Evolutionary conservation across 2,797 vertebrate species (phyloP).

Genomic region (Okamejei kenojei): DNA sequence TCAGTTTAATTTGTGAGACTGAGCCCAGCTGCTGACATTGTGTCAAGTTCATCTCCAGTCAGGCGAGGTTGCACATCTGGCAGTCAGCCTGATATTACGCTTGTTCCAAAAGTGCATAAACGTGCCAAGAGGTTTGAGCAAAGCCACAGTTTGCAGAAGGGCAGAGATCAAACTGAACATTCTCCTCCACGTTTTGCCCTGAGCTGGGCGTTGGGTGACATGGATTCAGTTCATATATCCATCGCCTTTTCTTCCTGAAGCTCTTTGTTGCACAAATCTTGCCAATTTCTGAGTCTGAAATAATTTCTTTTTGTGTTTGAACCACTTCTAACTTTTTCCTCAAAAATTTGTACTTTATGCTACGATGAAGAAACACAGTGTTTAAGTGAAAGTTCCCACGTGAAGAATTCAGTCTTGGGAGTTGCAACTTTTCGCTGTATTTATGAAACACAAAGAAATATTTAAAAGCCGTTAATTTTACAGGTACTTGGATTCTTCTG

Average conservation of each 20-base stretch:
- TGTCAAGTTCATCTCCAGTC: neutral
- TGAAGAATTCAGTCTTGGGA: neutral
- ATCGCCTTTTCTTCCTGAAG: neutral
- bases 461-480: conserved; percentile 17
- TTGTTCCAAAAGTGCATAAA: neutral
- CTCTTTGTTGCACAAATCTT: neutral
- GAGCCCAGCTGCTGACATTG: neutral
- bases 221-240: neutral
- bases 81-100: neutral
- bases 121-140: too few relatives aligned
- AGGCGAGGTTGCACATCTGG: neutral
- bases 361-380: conserved; percentile 28
- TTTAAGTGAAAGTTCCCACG: neutral
- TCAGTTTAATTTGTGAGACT: neutral
- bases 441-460: conserved; percentile 28
- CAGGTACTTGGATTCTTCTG: conserved; percentile 2
- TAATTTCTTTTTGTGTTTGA: neutral
- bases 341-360: conserved; percentile 31
- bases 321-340: neutral
- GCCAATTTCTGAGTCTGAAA: conserved; percentile 4
- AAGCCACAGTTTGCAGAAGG: neutral
- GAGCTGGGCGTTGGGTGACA: neutral
- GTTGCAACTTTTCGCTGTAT: conserved; percentile 27
- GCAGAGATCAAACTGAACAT: neutral
- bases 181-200: too few relatives aligned